Evolutionary conservation across 2,113 vertebrate species (phyloP).

Genomic region (Poeciliopsis prolifica): DNA sequence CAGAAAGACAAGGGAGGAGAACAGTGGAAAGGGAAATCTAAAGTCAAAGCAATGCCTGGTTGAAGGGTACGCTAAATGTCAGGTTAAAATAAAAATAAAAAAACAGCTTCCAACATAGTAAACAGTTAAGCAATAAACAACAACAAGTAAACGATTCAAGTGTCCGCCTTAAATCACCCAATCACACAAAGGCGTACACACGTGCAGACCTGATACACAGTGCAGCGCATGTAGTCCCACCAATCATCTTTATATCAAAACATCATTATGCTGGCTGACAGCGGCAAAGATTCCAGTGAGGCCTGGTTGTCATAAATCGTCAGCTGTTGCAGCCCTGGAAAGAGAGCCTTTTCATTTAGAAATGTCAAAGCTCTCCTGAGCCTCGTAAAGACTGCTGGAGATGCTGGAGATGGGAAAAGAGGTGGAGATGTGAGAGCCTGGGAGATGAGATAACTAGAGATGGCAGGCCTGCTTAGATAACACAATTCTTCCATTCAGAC

Average conservation of each 20-base stretch:
- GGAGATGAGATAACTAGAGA: conserved; percentile 37
- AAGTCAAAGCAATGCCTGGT: conserved; percentile 35
- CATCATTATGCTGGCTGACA: conserved; percentile 94
- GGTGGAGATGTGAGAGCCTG: conserved; percentile 36
- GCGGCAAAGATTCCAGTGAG: conserved; percentile 85
- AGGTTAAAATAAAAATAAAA: conserved; percentile 48
- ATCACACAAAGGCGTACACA: conserved; percentile 38
- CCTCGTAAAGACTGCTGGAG: conserved; percentile 84
- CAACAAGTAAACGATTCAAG: conserved; percentile 66
- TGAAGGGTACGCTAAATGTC: conserved; percentile 65
- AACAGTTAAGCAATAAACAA: conserved; percentile 71
- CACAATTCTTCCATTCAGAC: conserved; percentile 3
- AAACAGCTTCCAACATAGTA: conserved; percentile 42
- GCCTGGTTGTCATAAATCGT: conserved; percentile 90
- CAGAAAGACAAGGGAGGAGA: not conserved
- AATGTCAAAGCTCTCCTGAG: conserved; percentile 89
- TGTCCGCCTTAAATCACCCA: conserved; percentile 72
- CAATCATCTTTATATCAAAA: conserved; percentile 96
- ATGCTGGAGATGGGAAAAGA: conserved; percentile 72
- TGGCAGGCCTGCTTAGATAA: conserved; percentile 35
- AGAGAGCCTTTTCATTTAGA: conserved; percentile 94
- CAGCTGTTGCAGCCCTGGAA: conserved; percentile 78
- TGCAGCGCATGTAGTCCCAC: conserved; percentile 80
- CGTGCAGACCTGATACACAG: conserved; percentile 49
- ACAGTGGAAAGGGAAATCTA: not conserved